Conservation (phyloP, 2,113 vertebrate genomes). For the Scomber colias region DNA sequence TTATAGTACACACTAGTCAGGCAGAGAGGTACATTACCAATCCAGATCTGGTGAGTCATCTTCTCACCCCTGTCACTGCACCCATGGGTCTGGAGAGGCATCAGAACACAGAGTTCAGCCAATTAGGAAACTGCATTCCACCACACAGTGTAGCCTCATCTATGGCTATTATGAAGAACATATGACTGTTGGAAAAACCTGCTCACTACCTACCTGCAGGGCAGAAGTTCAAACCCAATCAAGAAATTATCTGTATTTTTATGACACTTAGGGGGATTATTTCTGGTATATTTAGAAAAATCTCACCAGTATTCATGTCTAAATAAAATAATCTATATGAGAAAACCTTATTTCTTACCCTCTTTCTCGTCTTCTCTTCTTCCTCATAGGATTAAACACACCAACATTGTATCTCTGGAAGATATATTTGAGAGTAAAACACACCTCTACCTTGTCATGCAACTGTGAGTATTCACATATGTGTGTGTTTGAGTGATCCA, state of each 20-base stretch:
- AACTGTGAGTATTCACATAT: constrained; percentile 91
- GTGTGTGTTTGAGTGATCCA: constrained; percentile 43
- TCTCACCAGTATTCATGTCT: background rate
- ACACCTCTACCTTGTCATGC: constrained; percentile 99
- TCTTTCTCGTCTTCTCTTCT: constrained; percentile 11
- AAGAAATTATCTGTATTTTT: background rate
- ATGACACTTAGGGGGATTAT: background rate
- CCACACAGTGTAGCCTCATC: constrained; percentile 20
- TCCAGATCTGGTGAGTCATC: constrained; percentile 60
- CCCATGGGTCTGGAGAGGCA: constrained; percentile 55
- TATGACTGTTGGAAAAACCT: constrained; percentile 6
- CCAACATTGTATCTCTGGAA: constrained; percentile 97
- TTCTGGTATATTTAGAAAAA: background rate
- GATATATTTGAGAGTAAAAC: constrained; percentile 97
- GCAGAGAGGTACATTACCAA: constrained; percentile 26
- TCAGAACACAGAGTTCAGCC: constrained; percentile 60
- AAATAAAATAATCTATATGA: background rate
- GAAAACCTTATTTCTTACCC: background rate
- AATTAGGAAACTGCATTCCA: constrained; percentile 54
- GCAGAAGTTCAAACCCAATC: background rate
- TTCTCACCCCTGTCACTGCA: constrained; percentile 47
- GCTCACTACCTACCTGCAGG: background rate
- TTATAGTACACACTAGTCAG: constrained; percentile 2
- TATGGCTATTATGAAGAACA: constrained; percentile 1
- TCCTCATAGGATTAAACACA: constrained; percentile 92